Conservation (phyloP, 2,113 vertebrate genomes). For the Lophius piscatorius region DNA sequence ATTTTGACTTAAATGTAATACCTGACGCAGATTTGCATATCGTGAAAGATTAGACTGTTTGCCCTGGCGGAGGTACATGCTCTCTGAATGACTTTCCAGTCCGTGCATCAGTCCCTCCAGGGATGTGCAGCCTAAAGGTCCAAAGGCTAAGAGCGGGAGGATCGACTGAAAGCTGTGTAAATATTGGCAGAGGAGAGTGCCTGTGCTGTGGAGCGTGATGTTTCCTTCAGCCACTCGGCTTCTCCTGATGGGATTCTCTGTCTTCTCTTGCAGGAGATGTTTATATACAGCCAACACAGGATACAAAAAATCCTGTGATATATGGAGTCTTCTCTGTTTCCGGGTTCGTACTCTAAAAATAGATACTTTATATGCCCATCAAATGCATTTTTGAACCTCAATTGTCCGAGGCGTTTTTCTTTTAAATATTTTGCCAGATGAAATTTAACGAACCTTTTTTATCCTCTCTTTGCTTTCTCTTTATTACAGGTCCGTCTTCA, state of each 20-base stretch:
- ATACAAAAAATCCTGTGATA: slow-evolving; percentile 94
- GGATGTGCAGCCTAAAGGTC: slow-evolving; percentile 18
- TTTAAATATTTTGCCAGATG: no score
- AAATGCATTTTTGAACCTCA: neutral
- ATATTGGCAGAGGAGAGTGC: slow-evolving; percentile 53
- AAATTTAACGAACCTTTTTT: neutral
- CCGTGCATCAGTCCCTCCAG: slow-evolving; percentile 7
- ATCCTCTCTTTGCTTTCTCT: neutral
- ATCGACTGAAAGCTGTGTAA: slow-evolving; percentile 50
- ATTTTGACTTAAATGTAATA: no score
- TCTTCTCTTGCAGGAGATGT: slow-evolving; percentile 87
- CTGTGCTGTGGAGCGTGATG: slow-evolving; percentile 20
- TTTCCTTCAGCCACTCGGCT: slow-evolving; percentile 29
- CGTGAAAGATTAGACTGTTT: no score
- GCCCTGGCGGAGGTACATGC: no score
- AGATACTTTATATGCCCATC: neutral
- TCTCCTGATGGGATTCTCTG: slow-evolving; percentile 45
- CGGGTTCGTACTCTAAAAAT: slow-evolving; percentile 82
- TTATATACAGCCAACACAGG: slow-evolving; percentile 96
- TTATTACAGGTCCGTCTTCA: slow-evolving; percentile 90
- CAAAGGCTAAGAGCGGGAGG: slow-evolving; percentile 15
- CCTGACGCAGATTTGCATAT: no score
- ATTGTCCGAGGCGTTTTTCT: neutral
- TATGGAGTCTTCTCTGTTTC: slow-evolving; percentile 95
- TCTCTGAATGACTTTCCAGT: slow-evolving; percentile 6